phyloP scores from a whole-genome alignment of 2,888 invertebrate species.

The Rotaria socialis region DNA sequence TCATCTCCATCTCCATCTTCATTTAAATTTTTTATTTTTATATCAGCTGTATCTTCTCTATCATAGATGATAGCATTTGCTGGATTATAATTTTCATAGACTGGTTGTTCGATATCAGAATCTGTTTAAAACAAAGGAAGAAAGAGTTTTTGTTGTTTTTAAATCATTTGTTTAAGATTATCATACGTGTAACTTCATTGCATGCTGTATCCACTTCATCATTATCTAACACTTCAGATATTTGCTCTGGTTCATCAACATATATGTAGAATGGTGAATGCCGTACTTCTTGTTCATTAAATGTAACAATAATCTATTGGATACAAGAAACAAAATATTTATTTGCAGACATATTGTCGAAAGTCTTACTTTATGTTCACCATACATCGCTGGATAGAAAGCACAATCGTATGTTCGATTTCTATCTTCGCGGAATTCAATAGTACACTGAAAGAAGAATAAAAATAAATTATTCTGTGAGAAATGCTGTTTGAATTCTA shows the following conservation, averaged over 20 bases:
- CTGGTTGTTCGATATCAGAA: not conserved
- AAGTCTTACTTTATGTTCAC: constrained; percentile 66
- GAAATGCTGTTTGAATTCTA: constrained; percentile 47
- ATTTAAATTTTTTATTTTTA: not conserved
- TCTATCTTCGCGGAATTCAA: constrained; percentile 75
- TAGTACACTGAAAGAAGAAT: constrained; percentile 66
- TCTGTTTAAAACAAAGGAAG: not conserved
- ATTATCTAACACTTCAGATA: not conserved
- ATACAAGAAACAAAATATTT: not conserved
- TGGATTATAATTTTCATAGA: not conserved
- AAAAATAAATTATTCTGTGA: not conserved
- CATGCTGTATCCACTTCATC: not conserved
- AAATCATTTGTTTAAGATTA: not conserved
- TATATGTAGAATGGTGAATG: constrained; percentile 74
- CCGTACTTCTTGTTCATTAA: constrained; percentile 72
- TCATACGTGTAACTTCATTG: not conserved
- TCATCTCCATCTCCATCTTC: not conserved
- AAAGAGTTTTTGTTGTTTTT: not conserved
- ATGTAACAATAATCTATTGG: constrained; percentile 67
- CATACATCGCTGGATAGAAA: constrained; percentile 74
- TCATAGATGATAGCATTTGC: not conserved
- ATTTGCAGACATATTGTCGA: too few species aligned
- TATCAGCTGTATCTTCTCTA: not conserved
- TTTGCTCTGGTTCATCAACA: constrained; percentile 62
- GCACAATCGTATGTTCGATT: constrained; percentile 75